Conservation (phyloP, 2,113 vertebrate genomes). For the Mellivora capensis region DNA sequence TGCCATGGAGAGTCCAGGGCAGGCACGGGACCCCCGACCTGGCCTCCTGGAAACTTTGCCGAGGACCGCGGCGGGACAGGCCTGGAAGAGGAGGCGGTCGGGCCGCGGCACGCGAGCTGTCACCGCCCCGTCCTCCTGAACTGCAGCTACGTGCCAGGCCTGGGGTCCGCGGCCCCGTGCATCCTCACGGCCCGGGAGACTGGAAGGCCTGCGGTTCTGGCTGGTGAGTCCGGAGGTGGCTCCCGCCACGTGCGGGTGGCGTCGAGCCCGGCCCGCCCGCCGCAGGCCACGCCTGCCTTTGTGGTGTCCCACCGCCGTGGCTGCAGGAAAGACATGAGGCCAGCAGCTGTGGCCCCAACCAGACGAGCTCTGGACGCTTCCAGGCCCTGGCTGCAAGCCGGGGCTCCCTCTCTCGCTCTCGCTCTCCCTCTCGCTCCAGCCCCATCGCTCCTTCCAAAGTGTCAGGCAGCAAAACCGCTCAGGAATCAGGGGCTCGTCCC, state of each 20-base stretch:
- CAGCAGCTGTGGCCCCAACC: not conserved
- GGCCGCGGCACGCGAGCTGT: not conserved
- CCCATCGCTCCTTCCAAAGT: not conserved
- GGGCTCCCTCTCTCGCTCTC: not conserved
- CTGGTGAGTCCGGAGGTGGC: no score
- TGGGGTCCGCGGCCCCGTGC: not conserved
- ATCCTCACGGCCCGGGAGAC: not conserved
- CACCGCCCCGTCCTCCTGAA: rapidly evolving
- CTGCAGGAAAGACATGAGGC: not conserved
- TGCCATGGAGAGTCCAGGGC: not conserved
- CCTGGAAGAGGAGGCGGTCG: no score
- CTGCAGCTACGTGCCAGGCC: not conserved
- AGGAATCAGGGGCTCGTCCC: not conserved
- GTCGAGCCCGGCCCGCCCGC: not conserved
- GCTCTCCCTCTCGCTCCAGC: not conserved
- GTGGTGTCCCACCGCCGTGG: not conserved
- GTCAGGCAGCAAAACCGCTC: not conserved
- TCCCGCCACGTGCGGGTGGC: not conserved
- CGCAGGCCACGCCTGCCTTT: not conserved
- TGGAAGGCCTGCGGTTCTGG: not conserved
- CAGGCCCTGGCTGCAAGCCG: not conserved
- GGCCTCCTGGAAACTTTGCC: not conserved
- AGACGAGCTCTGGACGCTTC: not conserved
- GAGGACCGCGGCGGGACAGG: no score
- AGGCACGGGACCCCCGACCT: no score